phyloP scores from a whole-genome alignment of 2,888 invertebrate species.

The Boloria selene region DNA sequence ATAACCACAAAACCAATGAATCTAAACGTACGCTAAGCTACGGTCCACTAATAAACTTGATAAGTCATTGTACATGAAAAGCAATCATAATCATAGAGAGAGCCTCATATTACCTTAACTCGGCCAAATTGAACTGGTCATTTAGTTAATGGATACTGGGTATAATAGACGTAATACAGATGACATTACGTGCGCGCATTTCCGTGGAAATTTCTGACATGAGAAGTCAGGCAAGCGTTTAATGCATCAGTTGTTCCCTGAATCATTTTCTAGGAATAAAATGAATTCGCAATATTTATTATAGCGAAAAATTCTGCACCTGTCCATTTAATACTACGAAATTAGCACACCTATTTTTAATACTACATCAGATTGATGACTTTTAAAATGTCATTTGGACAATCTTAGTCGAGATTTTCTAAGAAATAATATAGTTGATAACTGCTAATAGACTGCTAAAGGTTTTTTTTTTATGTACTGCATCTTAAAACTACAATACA shows the following conservation, averaged over 20 bases:
- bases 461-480: too few species aligned
- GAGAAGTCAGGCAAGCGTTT: conserved; percentile 6
- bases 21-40: not conserved
- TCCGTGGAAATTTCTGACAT: conserved; percentile 24
- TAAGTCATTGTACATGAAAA: not conserved
- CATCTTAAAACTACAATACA: too few species aligned
- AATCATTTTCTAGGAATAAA: too few species aligned
- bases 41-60: not conserved
- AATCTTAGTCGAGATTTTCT: too few species aligned
- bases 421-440: too few species aligned
- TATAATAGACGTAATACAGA: conserved; percentile 34
- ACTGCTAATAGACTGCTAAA: too few species aligned
- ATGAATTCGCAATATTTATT: not conserved
- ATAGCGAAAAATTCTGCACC: not conserved
- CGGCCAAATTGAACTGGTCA: conserved; percentile 28
- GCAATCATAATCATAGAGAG: conserved; percentile 18
- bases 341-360: too few species aligned
- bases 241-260: too few species aligned
- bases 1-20: too few species aligned
- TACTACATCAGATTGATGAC: too few species aligned
- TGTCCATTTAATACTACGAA: too few species aligned
- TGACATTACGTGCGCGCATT: conserved; percentile 33
- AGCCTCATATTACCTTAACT: conserved; percentile 26
- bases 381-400: too few species aligned
- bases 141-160: conserved; percentile 32